These are phyloP conservation scores for Pinna nobilis DNA, from an alignment of 1,140 invertebrate species.

Conservation along the genomic window DNA sequence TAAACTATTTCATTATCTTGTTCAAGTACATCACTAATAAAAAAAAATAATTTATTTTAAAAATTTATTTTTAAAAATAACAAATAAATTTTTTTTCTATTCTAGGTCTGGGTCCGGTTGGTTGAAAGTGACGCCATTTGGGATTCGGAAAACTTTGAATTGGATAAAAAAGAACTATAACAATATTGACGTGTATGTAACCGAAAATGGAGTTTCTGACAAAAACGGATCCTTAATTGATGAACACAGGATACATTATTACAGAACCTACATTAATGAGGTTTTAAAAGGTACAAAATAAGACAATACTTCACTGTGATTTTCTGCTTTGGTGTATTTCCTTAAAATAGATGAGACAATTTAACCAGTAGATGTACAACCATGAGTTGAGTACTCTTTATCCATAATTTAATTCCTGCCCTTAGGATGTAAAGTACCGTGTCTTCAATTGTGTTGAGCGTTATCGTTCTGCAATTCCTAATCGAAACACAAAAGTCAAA, in stretches of 20 bases:
- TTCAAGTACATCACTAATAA: not conserved
- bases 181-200: constrained; percentile 80
- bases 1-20: not conserved
- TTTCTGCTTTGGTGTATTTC: no score
- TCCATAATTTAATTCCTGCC: no score
- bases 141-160: constrained; percentile 80
- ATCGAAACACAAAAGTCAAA: no score
- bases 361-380: no score
- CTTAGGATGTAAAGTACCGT: no score
- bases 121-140: constrained; percentile 79
- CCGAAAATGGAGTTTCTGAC: constrained; percentile 83
- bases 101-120: constrained; percentile 65
- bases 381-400: no score
- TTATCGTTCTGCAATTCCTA: no score
- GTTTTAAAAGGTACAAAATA: constrained; percentile 76
- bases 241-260: constrained; percentile 77
- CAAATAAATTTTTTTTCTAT: not conserved
- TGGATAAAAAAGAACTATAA: constrained; percentile 80
- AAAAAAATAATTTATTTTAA: not conserved
- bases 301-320: no score
- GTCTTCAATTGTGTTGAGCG: no score
- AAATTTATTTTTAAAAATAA: not conserved
- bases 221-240: constrained; percentile 76
- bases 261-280: constrained; percentile 79
- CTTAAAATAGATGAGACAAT: no score